Evolutionary conservation across 1,140 invertebrate species (phyloP).

Genomic region (Hypothenemus hampei): DNA sequence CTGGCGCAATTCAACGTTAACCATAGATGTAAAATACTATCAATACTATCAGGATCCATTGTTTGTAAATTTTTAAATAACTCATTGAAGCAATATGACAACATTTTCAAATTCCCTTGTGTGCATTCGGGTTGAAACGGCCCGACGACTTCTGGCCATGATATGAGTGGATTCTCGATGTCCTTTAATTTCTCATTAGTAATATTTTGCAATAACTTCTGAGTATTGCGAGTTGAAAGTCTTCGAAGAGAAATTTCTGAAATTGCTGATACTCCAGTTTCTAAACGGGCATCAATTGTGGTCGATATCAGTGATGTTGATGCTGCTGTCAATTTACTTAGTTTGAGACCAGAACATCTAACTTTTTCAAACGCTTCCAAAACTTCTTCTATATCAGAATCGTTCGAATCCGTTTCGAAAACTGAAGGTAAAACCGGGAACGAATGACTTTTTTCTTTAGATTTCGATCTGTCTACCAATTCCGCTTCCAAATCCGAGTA

Average conservation of each 20-base stretch:
- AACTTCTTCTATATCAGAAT: slow-evolving; percentile 67
- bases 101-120: slow-evolving; percentile 50
- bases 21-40: slow-evolving; percentile 79
- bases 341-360: slow-evolving; percentile 26
- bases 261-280: slow-evolving; percentile 66
- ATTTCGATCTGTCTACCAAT: too few species aligned
- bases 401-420: slow-evolving; percentile 67
- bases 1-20: slow-evolving; percentile 67
- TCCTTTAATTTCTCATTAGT: slow-evolving; percentile 36
- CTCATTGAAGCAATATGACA: slow-evolving; percentile 64
- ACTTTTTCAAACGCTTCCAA: slow-evolving; percentile 58
- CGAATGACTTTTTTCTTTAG: too few species aligned
- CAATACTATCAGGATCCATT: slow-evolving; percentile 57
- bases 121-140: slow-evolving; percentile 39
- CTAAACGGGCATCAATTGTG: slow-evolving; percentile 71
- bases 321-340: slow-evolving; percentile 14
- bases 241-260: slow-evolving; percentile 67
- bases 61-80: slow-evolving; percentile 59
- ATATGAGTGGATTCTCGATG: slow-evolving; percentile 39
- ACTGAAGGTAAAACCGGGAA: slow-evolving; percentile 54
- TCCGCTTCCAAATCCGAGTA: too few species aligned
- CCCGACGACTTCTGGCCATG: slow-evolving; percentile 47
- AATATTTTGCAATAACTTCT: slow-evolving; percentile 54
- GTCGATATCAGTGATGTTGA: slow-evolving; percentile 52
- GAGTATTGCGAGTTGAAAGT: slow-evolving; percentile 56